Evolutionary conservation across 2,888 invertebrate genomes (phyloP), one percentile per base, ranked within the genome.

Genomic region (Choristoneura rosaceana): DNA sequence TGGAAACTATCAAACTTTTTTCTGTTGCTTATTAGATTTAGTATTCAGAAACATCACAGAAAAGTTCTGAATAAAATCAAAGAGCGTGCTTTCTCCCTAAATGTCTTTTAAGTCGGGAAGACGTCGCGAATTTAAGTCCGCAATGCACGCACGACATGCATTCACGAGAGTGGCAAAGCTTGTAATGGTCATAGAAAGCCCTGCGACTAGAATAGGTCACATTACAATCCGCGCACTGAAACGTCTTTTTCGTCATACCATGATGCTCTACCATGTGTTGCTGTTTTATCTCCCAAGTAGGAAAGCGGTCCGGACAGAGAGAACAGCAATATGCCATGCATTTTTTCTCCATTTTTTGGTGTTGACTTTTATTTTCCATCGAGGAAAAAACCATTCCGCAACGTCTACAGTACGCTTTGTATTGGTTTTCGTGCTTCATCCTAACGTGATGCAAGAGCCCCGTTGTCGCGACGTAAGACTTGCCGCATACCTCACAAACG

Each of bases 151-250:
- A 79, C 0, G 71, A 62, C 4, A 73, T 64, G 61, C 71, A 75
- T 41, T 78, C 78, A 4, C 62, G 66, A 10, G 80, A 78, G 71
- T 80, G 80, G 10, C 73, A 70, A 45, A 76, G 67, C 38, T 77
- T 78, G 59, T 76, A 78, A 64, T 80, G 80, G 5, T 78, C 78
- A 45, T 79, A 79, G 60, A 76, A 79, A 4, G 75, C 70, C 58
- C 76, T 71, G 1, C 77, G 71, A 25, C 74, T 75, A 33, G 61
- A 66, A 68, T 70, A 80, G 8, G 63, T 71, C 15, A 78, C 43
- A 25, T 76, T 70, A 47, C 80, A 79, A 14, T 74, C 74, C 0
- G 67, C 47, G 59, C 81, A 81, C 1, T 71, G 65, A 50, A 75
- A 76, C 12, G 55, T 63, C 58, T 68, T 70, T 41, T 69, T 73